A percentile compares a stretch with the other conserved stretches of the same genome.
Evolutionary conservation across 1,140 invertebrate species (phyloP).

Genomic region (Stegodyphus dumicola): DNA sequence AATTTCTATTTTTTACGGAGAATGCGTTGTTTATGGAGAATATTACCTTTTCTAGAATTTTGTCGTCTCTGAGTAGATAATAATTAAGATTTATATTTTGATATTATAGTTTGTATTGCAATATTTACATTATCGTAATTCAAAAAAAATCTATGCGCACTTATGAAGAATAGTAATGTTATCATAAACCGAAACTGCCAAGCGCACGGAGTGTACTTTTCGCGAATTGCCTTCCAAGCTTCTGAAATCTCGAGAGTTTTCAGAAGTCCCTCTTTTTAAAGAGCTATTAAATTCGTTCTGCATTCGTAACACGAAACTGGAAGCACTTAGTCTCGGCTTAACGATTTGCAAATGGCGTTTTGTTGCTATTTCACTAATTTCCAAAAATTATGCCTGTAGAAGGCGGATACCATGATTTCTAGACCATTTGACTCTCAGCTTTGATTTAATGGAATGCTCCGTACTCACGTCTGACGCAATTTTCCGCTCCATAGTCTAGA

Average conservation of each 20-base stretch:
- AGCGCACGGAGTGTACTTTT: too few species aligned
- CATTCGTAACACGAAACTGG: slow-evolving; percentile 20
- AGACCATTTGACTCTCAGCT: neutral
- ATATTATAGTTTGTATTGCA: too few species aligned
- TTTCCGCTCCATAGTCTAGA: slow-evolving; percentile 31
- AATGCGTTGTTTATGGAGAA: too few species aligned
- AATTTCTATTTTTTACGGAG: too few species aligned
- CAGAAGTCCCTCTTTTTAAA: neutral
- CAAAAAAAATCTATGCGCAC: too few species aligned
- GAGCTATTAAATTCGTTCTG: neutral
- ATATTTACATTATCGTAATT: too few species aligned
- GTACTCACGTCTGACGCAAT: slow-evolving; percentile 16
- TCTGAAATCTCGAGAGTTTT: neutral
- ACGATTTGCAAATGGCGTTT: slow-evolving; percentile 37
- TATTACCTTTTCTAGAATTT: too few species aligned
- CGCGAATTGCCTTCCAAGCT: neutral
- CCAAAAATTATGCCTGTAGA: neutral
- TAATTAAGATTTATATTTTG: too few species aligned
- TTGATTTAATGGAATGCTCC: slow-evolving; percentile 51
- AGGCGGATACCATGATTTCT: too few species aligned
- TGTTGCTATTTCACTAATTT: slow-evolving; percentile 38
- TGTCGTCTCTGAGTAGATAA: too few species aligned
- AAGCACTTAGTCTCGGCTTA: neutral
- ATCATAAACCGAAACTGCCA: too few species aligned
- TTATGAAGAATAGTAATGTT: too few species aligned